phyloP scores from a whole-genome alignment of 2,797 vertebrate genomes.

The Pipistrellus pygmaeus region DNA sequence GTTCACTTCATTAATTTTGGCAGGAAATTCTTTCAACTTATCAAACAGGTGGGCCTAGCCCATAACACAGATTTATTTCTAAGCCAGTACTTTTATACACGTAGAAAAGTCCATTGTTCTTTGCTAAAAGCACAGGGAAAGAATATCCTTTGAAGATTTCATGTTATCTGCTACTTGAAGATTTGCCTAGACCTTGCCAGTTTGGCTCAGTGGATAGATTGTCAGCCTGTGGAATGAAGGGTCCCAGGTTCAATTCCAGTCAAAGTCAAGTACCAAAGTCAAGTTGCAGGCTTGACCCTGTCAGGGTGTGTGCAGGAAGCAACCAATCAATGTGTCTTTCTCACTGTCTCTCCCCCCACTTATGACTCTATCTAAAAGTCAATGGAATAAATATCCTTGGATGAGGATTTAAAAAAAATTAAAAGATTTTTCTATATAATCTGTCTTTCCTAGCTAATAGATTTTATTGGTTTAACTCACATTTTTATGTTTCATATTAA shows the following conservation, averaged over 20 bases:
- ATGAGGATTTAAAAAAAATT: too few species aligned
- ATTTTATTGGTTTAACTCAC: neutral
- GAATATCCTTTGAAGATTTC: neutral
- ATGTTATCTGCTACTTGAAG: neutral
- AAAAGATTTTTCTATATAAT: slow-evolving; percentile 1
- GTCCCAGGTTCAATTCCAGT: too few species aligned
- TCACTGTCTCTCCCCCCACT: too few species aligned
- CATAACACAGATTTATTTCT: slow-evolving; percentile 34
- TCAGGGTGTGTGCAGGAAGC: too few species aligned
- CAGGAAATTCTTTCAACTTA: neutral
- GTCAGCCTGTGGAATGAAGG: too few species aligned
- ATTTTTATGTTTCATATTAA: slow-evolving; percentile 4
- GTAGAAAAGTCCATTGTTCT: neutral
- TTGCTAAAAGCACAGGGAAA: slow-evolving; percentile 15
- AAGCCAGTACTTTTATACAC: neutral
- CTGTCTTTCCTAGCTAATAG: neutral
- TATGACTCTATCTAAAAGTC: too few species aligned
- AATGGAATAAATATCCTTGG: too few species aligned
- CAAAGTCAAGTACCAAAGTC: too few species aligned
- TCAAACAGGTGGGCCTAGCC: neutral
- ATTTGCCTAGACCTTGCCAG: neutral
- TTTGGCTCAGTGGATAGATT: too few species aligned
- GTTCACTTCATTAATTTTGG: slow-evolving; percentile 40
- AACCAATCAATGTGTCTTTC: too few species aligned
- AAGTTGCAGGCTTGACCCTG: too few species aligned